These are phyloP conservation scores for Astur gentilis DNA, from an alignment of 2,113 vertebrate species.

Conservation along the genomic window DNA sequence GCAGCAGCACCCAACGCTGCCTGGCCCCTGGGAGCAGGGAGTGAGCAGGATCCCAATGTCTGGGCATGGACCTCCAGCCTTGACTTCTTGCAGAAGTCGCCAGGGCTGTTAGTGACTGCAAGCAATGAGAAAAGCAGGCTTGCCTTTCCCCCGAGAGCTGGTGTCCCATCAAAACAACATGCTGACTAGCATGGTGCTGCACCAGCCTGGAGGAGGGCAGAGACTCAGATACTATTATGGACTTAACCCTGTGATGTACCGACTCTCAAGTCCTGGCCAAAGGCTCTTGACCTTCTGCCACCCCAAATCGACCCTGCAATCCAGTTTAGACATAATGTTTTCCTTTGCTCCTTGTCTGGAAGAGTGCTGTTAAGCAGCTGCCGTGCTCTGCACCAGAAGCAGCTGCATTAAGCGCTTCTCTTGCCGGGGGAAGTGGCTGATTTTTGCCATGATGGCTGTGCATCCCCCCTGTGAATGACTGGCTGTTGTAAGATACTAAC, in stretches of 20 bases:
- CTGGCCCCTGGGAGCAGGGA: neutral
- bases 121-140: neutral
- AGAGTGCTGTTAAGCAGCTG: neutral
- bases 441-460: neutral
- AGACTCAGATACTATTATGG: fast-evolving
- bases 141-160: neutral
- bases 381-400: neutral
- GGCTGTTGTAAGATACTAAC: neutral
- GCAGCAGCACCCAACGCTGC: neutral
- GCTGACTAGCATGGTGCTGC: fast-evolving
- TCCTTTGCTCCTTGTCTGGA: neutral
- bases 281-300: neutral
- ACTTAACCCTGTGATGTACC: fast-evolving
- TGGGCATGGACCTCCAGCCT: neutral
- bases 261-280: neutral
- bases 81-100: too few species aligned
- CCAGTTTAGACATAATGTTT: fast-evolving
- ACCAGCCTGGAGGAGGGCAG: neutral
- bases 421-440: neutral
- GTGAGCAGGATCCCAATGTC: fast-evolving
- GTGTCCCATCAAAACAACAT: neutral
- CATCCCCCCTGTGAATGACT: neutral
- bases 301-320: fast-evolving
- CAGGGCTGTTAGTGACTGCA: neutral
- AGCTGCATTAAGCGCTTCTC: neutral